Evolutionary conservation across 1,140 invertebrate genomes (phyloP).

Genomic region (Euura saliciscinereae): DNA sequence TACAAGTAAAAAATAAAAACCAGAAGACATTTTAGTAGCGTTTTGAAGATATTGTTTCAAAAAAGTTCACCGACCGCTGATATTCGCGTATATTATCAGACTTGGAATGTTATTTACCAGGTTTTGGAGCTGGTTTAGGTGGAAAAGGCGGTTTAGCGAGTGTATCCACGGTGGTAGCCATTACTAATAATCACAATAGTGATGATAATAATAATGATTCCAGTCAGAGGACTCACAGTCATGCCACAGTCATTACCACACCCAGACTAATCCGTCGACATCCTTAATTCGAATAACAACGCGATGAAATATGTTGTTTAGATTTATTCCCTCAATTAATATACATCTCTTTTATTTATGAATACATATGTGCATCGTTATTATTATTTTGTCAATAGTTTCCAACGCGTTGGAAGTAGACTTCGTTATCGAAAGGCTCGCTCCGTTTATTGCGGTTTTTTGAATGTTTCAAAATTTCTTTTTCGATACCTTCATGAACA

Average conservation of each 20-base stretch:
- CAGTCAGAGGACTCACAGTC: background rate
- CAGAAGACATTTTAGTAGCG: background rate
- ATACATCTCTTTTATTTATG: too few species aligned
- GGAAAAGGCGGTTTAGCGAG: constrained; percentile 32
- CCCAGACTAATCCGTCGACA: background rate
- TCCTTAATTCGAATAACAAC: background rate
- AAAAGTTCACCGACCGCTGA: background rate
- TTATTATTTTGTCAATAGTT: too few species aligned
- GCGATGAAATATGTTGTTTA: too few species aligned
- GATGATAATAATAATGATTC: constrained; percentile 19
- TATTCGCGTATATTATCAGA: background rate
- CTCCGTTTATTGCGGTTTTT: too few species aligned
- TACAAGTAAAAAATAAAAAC: background rate
- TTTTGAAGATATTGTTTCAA: background rate
- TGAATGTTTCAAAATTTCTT: constrained; percentile 53
- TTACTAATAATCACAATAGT: constrained; percentile 31
- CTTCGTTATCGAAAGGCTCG: too few species aligned
- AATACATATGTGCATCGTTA: too few species aligned
- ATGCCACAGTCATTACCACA: constrained; percentile 1
- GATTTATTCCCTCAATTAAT: too few species aligned
- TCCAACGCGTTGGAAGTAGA: too few species aligned
- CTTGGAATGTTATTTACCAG: constrained; percentile 38
- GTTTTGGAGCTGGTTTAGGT: constrained; percentile 46
- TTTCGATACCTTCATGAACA: constrained; percentile 80
- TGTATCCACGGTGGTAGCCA: constrained; percentile 35